phyloP scores from a whole-genome alignment of 2,797 vertebrate genomes.

The Pteronotus mesoamericanus region DNA sequence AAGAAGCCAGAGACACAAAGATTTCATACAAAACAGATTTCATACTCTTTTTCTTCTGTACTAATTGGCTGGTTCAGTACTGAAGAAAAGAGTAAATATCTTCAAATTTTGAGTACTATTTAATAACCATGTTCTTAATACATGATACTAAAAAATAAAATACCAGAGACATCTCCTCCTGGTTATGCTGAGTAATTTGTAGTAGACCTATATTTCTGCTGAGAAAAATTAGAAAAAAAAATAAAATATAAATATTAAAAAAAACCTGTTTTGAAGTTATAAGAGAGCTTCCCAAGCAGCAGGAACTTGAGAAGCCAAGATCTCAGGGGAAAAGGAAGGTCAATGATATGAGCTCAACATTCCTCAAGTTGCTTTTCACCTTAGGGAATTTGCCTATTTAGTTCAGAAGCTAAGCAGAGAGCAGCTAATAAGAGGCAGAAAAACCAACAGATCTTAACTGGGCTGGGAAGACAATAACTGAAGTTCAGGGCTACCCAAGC shows the following conservation, averaged over 20 bases:
- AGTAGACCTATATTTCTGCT: neutral
- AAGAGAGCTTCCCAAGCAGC: neutral
- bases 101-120: neutral
- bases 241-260: neutral
- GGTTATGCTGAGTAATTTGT: neutral
- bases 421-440: neutral
- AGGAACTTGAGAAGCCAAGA: neutral
- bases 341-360: neutral
- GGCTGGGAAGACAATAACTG: neutral
- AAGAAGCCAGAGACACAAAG: neutral
- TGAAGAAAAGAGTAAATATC: neutral
- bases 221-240: neutral
- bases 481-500: neutral
- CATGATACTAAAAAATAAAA: neutral
- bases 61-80: neutral
- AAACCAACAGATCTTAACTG: neutral
- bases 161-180: neutral
- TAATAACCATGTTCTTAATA: neutral
- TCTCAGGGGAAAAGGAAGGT: neutral
- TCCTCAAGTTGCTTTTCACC: neutral
- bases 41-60: no score
- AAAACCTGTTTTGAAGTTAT: neutral
- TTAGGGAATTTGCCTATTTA: neutral
- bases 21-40: neutral
- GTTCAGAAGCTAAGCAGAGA: neutral